Percentiles rank a stretch among this genome's conserved stretches.
Conservation (phyloP, 2,797 vertebrate species). For the Dryobates pubescens region DNA sequence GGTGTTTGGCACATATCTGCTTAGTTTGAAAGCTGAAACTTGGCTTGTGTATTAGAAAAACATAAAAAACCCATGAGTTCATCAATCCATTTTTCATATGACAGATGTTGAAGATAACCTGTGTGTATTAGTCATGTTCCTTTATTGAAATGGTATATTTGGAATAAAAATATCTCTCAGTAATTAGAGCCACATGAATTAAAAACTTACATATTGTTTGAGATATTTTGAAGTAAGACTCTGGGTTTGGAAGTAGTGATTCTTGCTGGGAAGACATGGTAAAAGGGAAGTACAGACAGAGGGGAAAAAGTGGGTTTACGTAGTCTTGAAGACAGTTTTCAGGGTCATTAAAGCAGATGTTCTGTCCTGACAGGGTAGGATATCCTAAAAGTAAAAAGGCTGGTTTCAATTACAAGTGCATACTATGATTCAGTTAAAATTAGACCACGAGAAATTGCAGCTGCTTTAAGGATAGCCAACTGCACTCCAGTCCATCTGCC, state of each 20-base stretch:
- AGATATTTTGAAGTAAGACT: neutral
- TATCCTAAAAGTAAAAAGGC: conserved; percentile 45
- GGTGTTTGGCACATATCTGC: neutral
- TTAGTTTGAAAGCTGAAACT: conserved; percentile 6
- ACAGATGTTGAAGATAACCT: conserved; percentile 14
- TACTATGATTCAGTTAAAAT: conserved; percentile 47
- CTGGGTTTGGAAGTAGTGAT: neutral
- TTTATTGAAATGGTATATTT: conserved; percentile 30
- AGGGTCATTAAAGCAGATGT: conserved; percentile 29
- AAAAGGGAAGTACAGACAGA: neutral
- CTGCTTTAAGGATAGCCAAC: conserved; percentile 32
- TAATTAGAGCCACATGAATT: neutral
- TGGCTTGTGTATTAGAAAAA: neutral
- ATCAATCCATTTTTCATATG: neutral
- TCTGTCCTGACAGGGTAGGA: neutral
- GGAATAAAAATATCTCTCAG: neutral
- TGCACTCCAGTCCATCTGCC: neutral
- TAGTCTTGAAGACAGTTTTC: conserved; percentile 1
- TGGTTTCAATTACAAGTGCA: conserved; percentile 43
- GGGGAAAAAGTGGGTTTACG: neutral
- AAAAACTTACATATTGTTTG: neutral
- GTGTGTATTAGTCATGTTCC: neutral
- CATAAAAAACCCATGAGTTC: neutral
- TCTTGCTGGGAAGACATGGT: neutral
- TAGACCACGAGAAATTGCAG: conserved; percentile 13